A percentile compares a stretch with the other conserved stretches of the same genome.
Conservation (phyloP, 1,140 invertebrate genomes). For the Helicoverpa armigera region DNA sequence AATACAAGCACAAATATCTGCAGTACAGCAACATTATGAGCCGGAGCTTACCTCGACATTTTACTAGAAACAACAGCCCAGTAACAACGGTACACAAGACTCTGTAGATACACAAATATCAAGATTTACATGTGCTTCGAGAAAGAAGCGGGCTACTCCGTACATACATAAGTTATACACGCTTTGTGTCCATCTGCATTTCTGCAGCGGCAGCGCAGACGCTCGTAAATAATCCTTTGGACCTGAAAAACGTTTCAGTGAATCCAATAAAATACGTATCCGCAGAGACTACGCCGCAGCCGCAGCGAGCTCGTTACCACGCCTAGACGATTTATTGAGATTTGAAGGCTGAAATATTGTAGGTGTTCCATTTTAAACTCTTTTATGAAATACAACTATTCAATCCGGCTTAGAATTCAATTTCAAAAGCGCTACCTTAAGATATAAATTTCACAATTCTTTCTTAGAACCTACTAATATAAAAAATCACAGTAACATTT, state of each 20-base stretch:
- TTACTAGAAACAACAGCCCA: slow-evolving; percentile 22
- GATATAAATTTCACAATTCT: background rate
- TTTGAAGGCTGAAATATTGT: slow-evolving; percentile 86
- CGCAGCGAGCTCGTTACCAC: slow-evolving; percentile 86
- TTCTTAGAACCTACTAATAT: background rate
- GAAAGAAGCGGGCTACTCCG: slow-evolving; percentile 13
- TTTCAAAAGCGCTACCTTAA: slow-evolving; percentile 1
- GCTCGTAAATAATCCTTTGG: slow-evolving; percentile 86
- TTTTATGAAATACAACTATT: slow-evolving; percentile 77
- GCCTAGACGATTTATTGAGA: slow-evolving; percentile 86
- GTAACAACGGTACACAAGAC: background rate
- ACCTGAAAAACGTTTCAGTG: slow-evolving; percentile 86
- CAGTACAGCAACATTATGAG: background rate
- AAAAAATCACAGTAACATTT: slow-evolving; percentile 13
- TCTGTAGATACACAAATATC: slow-evolving; percentile 20
- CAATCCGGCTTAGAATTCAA: slow-evolving; percentile 39
- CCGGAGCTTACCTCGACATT: background rate
- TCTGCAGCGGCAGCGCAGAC: slow-evolving; percentile 81
- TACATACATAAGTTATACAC: slow-evolving; percentile 44
- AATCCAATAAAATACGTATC: slow-evolving; percentile 87
- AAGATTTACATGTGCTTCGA: slow-evolving; percentile 34
- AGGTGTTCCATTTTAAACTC: slow-evolving; percentile 84
- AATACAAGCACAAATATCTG: background rate
- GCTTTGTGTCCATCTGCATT: slow-evolving; percentile 80
- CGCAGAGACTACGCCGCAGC: slow-evolving; percentile 85